Percentiles rank a stretch among this genome's conserved stretches.
These are phyloP conservation scores for Zosterops japonicus DNA, from an alignment of 2,113 vertebrate genomes.

Conservation along the genomic window DNA sequence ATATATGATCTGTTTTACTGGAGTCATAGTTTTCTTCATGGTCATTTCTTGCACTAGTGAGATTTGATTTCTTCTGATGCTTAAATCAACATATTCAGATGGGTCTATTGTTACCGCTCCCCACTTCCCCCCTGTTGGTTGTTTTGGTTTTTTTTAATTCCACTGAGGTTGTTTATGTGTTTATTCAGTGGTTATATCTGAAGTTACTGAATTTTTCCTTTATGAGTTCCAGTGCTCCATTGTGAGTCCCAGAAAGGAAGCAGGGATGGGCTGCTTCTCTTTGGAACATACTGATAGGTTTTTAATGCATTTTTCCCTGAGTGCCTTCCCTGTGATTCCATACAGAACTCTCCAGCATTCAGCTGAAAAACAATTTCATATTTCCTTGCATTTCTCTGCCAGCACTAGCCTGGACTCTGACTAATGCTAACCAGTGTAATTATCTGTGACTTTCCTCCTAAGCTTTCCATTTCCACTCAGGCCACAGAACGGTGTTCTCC, in stretches of 20 bases:
- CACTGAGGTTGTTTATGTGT: background rate
- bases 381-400: conserved; percentile 47
- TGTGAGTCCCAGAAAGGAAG: background rate
- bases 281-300: background rate
- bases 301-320: conserved; percentile 28
- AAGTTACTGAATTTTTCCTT: conserved; percentile 19
- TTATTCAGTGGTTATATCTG: background rate
- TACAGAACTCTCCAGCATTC: background rate
- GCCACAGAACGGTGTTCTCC: background rate
- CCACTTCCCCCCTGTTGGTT: too few species aligned
- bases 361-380: conserved; percentile 8
- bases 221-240: background rate
- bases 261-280: background rate
- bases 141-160: background rate
- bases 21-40: background rate
- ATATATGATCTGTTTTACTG: background rate
- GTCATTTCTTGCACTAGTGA: background rate
- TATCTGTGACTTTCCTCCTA: background rate
- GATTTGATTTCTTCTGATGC: background rate
- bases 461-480: conserved; percentile 7
- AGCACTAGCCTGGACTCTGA: background rate
- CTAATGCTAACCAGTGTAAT: conserved; percentile 44
- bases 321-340: conserved; percentile 2
- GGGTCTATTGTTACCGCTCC: rapidly evolving
- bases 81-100: background rate